Percentiles rank a stretch among this genome's conserved stretches.
phyloP scores from a whole-genome alignment of 2,888 invertebrate genomes.

The Melanotus villosus region DNA sequence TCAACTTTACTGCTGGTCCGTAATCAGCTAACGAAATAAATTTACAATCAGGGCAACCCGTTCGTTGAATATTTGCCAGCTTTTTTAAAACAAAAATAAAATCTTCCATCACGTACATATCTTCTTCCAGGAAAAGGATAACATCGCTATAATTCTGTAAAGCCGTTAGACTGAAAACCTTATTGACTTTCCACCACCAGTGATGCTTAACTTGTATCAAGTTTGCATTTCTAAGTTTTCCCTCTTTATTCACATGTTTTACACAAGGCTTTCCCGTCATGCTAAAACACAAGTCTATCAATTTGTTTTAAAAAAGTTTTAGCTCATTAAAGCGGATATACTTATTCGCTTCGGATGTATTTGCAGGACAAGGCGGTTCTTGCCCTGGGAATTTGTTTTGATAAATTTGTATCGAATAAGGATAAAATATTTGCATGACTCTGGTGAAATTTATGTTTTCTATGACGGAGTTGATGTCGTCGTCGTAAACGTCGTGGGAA shows the following conservation, averaged over 20 bases:
- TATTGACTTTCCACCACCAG: conserved; percentile 77
- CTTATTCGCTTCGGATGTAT: conserved; percentile 70
- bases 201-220: conserved; percentile 75
- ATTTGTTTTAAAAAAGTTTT: no score
- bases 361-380: conserved; percentile 67
- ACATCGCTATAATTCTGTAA: conserved; percentile 66
- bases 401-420: conserved; percentile 74
- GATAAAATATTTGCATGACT: conserved; percentile 76
- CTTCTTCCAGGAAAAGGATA: conserved; percentile 75
- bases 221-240: not conserved
- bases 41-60: no score
- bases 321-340: no score
- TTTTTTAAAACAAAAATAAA: conserved; percentile 69
- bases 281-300: no score
- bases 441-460: conserved; percentile 70
- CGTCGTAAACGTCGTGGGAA: conserved; percentile 73
- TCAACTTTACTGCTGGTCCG: no score
- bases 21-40: no score
- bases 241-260: no score
- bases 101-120: conserved; percentile 75
- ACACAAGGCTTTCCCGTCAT: no score
- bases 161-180: conserved; percentile 71
- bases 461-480: conserved; percentile 71
- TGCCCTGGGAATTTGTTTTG: conserved; percentile 72
- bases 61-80: conserved; percentile 56